Evolutionary conservation across 2,113 vertebrate species (phyloP), one percentile per base, ranked within the genome.

Genomic region (Acrocephalus kingi): DNA sequence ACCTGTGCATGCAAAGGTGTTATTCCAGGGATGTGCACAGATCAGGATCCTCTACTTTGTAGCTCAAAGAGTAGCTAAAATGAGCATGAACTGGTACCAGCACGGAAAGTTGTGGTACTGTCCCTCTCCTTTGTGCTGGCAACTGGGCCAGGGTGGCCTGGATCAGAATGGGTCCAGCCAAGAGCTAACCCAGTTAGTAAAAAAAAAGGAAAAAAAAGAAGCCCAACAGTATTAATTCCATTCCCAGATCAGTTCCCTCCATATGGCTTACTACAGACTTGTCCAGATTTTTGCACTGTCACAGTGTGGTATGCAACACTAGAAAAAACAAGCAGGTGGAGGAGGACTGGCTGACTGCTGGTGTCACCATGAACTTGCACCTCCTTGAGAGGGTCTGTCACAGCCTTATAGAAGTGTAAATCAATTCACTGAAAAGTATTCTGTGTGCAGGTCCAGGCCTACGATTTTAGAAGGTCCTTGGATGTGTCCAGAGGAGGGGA

Each of bases 121-220:
- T 63, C 30, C 48, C 30, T 75, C 55, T 67, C 16, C 55, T 64
- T 48, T 55, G 11, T 75, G 27, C 62, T 91, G 92, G 84, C 77
- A 87, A 48, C 30, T 41, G 52, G 46, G 18, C 16, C 28, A 62
- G 30, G 14, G 33, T 55, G 81, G 61, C 66, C 64, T 94, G 74
- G 35, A 89, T 87, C 45, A 79, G 39, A 72, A 39, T 31, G 48
- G 56, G 24, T 87, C 77, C 66, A 93, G 69, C 87, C 89, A 87
- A 94, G 87, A 94, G 10, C 22, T 89, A 93, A 91, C 84, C 66
- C 64, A 93, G 10, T 94, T 91, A 68, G 61, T 66, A 52, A 64
- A 91, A 89, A 23, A 20, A 76, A 45, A 63, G 30, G 25, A 9
- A 62, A 71, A 51, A 46, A 71, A 89, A 48, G 27, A 81, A 66